These are phyloP conservation scores for Sylvilagus bachmani DNA, from an alignment of 2,113 vertebrate species.

Conservation along the genomic window DNA sequence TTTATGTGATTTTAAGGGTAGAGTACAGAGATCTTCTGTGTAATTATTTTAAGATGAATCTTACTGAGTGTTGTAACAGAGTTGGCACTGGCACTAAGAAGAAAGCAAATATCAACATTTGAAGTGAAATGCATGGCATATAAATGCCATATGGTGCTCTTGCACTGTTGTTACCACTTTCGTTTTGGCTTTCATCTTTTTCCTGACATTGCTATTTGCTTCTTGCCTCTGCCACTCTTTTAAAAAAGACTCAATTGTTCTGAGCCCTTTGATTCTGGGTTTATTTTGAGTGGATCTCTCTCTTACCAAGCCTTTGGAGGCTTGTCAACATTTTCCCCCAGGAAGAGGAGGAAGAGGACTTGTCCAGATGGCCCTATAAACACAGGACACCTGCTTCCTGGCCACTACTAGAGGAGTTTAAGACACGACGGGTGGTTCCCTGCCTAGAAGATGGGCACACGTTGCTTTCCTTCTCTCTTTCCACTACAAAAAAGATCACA, in stretches of 20 bases:
- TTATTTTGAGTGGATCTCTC: background rate
- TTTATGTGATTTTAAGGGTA: constrained; percentile 22
- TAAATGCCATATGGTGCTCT: constrained; percentile 41
- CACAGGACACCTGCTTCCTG: constrained; percentile 48
- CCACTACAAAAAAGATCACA: background rate
- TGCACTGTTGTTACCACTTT: background rate
- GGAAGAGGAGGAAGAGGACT: constrained; percentile 21
- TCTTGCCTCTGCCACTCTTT: constrained; percentile 35
- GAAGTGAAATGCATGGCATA: background rate
- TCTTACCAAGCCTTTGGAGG: background rate
- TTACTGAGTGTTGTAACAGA: constrained; percentile 40
- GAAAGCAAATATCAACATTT: constrained; percentile 70
- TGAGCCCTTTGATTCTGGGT: background rate
- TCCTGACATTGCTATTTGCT: background rate
- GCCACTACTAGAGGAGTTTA: background rate
- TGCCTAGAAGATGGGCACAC: background rate
- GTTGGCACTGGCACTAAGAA: constrained; percentile 17
- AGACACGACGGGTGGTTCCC: background rate
- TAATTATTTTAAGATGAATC: constrained; percentile 35
- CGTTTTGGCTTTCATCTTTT: background rate
- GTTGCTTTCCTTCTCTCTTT: background rate
- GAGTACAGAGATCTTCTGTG: background rate
- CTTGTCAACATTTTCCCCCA: background rate
- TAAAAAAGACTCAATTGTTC: background rate
- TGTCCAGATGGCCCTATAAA: constrained; percentile 62